Conservation (phyloP, 2,888 invertebrate species). For the Masnerella sp. region DNA sequence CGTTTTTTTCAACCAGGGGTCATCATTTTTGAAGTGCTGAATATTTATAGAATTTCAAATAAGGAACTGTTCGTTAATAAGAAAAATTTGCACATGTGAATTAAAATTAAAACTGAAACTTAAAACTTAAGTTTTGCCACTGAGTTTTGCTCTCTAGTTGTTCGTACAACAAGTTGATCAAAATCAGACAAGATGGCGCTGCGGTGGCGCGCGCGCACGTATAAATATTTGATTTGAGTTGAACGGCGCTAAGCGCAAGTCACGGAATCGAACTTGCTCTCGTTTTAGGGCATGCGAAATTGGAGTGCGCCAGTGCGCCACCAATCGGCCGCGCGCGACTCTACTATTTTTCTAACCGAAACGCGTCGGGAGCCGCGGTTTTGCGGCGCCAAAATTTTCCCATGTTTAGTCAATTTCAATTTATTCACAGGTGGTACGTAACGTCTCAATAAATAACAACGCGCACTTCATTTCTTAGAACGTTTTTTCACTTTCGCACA, state of each 20-base stretch:
- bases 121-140: too few species aligned
- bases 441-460: not conserved
- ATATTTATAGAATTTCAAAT: too few species aligned
- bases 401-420: slow-evolving; percentile 50
- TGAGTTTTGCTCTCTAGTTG: too few species aligned
- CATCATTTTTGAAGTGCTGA: too few species aligned
- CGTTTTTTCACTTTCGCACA: too few species aligned
- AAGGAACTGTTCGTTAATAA: too few species aligned
- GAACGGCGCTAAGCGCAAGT: slow-evolving; percentile 55
- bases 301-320: slow-evolving; percentile 49
- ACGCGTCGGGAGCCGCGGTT: slow-evolving; percentile 22
- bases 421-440: slow-evolving; percentile 54
- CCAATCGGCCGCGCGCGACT: slow-evolving; percentile 44
- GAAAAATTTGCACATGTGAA: too few species aligned
- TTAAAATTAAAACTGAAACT: too few species aligned
- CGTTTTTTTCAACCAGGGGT: too few species aligned
- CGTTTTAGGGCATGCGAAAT: slow-evolving; percentile 49
- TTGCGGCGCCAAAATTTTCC: slow-evolving; percentile 41
- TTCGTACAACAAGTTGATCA: too few species aligned
- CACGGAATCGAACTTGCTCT: slow-evolving; percentile 48
- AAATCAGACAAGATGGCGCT: not conserved
- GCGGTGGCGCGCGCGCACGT: slow-evolving; percentile 32
- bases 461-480: slow-evolving; percentile 7
- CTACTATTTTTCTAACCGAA: slow-evolving; percentile 30
- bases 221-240: slow-evolving; percentile 58